A percentile compares a stretch with the other conserved stretches of the same genome.
Evolutionary conservation across 2,888 invertebrate genomes (phyloP).

Genomic region (Machimus atricapillus): DNA sequence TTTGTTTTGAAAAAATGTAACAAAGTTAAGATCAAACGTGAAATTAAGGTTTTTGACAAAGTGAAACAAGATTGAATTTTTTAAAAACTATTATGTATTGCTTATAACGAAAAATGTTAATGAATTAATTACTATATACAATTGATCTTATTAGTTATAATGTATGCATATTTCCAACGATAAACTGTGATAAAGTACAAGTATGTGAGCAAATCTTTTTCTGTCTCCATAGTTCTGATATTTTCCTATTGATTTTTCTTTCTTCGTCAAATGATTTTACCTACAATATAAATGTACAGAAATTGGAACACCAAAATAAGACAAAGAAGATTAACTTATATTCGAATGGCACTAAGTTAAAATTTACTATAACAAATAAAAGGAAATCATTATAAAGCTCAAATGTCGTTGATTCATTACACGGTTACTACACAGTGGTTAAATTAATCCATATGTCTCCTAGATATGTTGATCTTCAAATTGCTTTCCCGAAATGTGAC

Average conservation of each 20-base stretch:
- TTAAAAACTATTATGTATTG: constrained; percentile 37
- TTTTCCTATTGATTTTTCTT: constrained; percentile 2
- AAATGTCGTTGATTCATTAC: constrained; percentile 24
- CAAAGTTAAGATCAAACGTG: background rate
- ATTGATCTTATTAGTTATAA: constrained; percentile 2
- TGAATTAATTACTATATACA: constrained; percentile 27
- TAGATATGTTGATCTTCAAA: constrained; percentile 39
- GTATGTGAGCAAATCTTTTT: constrained; percentile 31
- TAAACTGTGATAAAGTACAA: constrained; percentile 38
- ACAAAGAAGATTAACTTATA: background rate
- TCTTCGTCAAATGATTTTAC: constrained; percentile 17
- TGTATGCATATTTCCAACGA: constrained; percentile 25
- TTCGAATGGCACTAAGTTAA: constrained; percentile 29
- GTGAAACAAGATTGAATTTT: background rate
- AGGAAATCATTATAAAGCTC: constrained; percentile 7
- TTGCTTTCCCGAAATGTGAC: constrained; percentile 33
- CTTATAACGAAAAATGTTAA: constrained; percentile 37
- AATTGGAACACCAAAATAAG: background rate
- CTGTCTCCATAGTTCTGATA: constrained; percentile 30
- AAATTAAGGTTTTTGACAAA: background rate
- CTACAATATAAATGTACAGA: background rate
- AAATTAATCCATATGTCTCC: constrained; percentile 38
- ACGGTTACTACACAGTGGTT: constrained; percentile 29
- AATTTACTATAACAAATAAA: constrained; percentile 31
- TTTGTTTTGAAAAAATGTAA: background rate